Base-by-base conservation (phyloP, 2,797 vertebrate genomes). In the Danionella dracula region DNA sequence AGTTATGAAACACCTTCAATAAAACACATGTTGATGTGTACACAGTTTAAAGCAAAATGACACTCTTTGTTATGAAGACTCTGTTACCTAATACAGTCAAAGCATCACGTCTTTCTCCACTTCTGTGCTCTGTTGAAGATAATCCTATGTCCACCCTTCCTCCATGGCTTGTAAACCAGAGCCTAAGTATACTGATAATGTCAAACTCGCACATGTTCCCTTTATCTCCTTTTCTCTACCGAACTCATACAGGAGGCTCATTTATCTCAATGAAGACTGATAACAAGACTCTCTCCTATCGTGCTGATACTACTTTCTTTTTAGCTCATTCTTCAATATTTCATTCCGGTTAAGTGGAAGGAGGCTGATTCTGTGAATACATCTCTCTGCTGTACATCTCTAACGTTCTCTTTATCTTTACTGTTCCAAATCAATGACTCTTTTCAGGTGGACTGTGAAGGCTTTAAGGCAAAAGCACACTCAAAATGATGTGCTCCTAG, bases 181-280 rank as follows among this genome's bases (percentile, higher is more conserved):
- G 83, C 75, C 51, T 38, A 63, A 45, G 50, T 46, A 48, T 40
- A 63, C 49, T 46, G 67, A 59, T 70, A 55, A 58, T 40, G 58
- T 70, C 35, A 62, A 70, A 55, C 67, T 40, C 48, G 48, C 65
- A 68, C 45, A 46, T 19, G 2, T 57, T 41, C 51, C 8, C 58
- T 13, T 54, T 45, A 59, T 53, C 49, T 42, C 66, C 37, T 79
- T 81, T 83, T 84, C 80, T 83, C 76, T 79, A 80, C 75, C 76
- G 74, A 81, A 83, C 72, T 85, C 81, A 84, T 81, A 86, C 82
- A 81, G 77, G 83, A 80, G 78, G 81, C 79, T 83, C 85, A 87
- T 89, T 88, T 85, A 89, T 89, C 85, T 87, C 84, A 84, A 82
- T 85, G 81, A 82, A 88, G 58, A 86, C 84, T 82, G 81, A 86